Base-by-base conservation (phyloP, 2,797 vertebrate species). In the Sylvia borin region DNA sequence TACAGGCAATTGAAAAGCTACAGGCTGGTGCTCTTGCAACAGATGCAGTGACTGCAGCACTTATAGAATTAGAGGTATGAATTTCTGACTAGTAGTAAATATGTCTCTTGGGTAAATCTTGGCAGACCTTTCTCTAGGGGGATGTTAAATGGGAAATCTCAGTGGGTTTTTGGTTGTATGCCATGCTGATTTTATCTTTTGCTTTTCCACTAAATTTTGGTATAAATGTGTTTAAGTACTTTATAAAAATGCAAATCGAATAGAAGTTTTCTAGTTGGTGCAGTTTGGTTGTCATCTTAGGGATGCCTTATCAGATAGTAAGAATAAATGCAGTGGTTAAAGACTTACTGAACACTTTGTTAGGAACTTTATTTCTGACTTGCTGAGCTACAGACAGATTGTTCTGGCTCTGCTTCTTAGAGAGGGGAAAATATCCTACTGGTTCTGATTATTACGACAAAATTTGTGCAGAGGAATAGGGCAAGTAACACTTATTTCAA, bases 61-160 rank as follows among this genome's bases (percentile, higher is more conserved):
- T 99, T 94, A 98, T 99, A 97, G 99, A 99, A 98, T 98, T 99
- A 84, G 99, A 99, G 99, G 99, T 99, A 98, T 58, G 97, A 87
- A 75, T 36, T 94, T 95, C 88, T 94, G 68, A 64, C 71, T 72
- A 32, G 50, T 32, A 40, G 29, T 71, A 79, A 85, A 79, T 64
- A 9, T 5, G 5, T 48, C 11, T 68, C 13, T 61, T 4, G 3
- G 7, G 10, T 82, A 19, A 42, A 78, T 17, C 5, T 50, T 72
- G 32, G 8, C 47, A 65, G 7, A 38, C 66, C 47, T 88, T 90
- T 77, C 66, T 88, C 26, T 66, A 43, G 58, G 32, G 55, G 36
- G 27, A 0, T 68, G 16, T 47, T 61, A 45, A 65, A 40, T 77
- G 27, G 53, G 15, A 78, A 65, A 31, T 53, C 12, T 40, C n/a